Percentiles rank a stretch among this genome's conserved stretches.
phyloP scores from a whole-genome alignment of 2,113 vertebrate species.

The Ariopsis seemanni region DNA sequence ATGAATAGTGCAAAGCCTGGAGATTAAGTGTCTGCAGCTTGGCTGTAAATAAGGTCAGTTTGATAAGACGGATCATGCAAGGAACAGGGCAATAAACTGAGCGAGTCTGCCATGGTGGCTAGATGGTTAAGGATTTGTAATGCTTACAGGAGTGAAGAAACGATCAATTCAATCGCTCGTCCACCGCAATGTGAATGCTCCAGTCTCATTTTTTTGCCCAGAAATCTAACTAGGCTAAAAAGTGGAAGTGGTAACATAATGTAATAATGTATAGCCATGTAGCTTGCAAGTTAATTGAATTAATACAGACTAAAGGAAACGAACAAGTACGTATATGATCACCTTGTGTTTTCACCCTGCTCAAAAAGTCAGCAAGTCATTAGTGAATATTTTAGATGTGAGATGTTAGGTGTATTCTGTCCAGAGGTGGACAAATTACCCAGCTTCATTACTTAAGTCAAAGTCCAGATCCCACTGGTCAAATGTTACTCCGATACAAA shows the following conservation, averaged over 20 bases:
- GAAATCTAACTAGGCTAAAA: not conserved
- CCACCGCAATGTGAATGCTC: not conserved
- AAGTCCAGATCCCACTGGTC: no score
- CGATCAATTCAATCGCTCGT: not conserved
- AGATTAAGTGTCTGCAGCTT: conserved; percentile 7
- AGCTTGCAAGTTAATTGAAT: not conserved
- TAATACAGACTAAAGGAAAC: not conserved
- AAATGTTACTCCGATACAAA: no score
- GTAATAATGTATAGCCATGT: not conserved
- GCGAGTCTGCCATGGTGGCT: not conserved
- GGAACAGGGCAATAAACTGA: not conserved
- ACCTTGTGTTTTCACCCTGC: not conserved
- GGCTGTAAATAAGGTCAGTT: conserved; percentile 16
- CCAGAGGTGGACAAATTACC: no score
- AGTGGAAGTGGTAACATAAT: no score
- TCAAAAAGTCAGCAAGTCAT: not conserved
- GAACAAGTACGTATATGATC: not conserved
- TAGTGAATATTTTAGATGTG: no score
- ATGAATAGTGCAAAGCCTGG: conserved; percentile 17
- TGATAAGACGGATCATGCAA: conserved; percentile 4
- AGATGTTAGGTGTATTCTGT: no score
- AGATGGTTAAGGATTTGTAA: not conserved
- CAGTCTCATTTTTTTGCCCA: not conserved
- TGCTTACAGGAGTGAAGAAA: not conserved
- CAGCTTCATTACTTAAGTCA: no score